Evolutionary conservation across 2,888 invertebrate species (phyloP).

Genomic region (Leucophenga maculata): DNA sequence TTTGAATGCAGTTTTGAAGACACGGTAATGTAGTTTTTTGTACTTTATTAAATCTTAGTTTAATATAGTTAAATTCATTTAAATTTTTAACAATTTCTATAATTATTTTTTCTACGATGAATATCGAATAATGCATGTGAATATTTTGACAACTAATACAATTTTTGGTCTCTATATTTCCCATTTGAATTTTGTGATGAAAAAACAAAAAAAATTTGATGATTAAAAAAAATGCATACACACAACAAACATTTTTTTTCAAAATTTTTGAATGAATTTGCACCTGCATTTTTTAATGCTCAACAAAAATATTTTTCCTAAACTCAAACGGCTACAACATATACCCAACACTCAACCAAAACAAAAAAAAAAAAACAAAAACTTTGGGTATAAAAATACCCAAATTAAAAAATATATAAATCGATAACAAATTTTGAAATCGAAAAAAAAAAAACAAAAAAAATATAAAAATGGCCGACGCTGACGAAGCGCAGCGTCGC

Average conservation of each 20-base stretch:
- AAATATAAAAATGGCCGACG: slow-evolving; percentile 57
- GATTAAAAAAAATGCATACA: slow-evolving; percentile 26
- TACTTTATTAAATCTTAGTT: background rate
- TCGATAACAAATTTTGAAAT: slow-evolving; percentile 18
- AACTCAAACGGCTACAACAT: slow-evolving; percentile 15
- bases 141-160: slow-evolving; percentile 54
- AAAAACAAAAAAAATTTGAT: slow-evolving; percentile 12
- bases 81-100: slow-evolving; percentile 1
- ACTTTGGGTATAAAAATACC: slow-evolving; percentile 14
- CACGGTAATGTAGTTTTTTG: background rate
- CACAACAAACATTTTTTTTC: slow-evolving; percentile 37
- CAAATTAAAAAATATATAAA: slow-evolving; percentile 27
- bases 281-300: slow-evolving; percentile 22
- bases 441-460: background rate
- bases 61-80: background rate
- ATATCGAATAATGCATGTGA: slow-evolving; percentile 4
- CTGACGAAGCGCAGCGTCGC: slow-evolving; percentile 76
- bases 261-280: slow-evolving; percentile 41
- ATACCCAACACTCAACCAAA: slow-evolving; percentile 14
- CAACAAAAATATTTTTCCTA: slow-evolving; percentile 21
- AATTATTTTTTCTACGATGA: background rate
- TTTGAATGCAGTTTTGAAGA: slow-evolving; percentile 34
- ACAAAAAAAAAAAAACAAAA: background rate
- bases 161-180: slow-evolving; percentile 57
- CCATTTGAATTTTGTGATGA: slow-evolving; percentile 59